Base-by-base conservation (phyloP, 2,797 vertebrate genomes). In the Gambelia wislizenii region DNA sequence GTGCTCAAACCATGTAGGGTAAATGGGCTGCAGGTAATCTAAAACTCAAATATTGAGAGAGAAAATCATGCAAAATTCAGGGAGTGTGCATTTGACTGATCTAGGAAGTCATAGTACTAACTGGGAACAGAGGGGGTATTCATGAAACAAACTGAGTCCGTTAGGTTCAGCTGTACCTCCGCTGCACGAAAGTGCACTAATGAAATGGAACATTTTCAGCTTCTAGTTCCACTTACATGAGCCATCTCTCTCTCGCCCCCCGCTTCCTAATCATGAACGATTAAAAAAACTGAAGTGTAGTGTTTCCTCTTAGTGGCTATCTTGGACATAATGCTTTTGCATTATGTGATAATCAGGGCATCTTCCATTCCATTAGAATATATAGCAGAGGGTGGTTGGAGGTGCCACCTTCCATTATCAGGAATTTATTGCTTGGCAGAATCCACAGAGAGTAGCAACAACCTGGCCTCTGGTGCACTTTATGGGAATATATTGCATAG, bases 301-400 rank as follows among this genome's bases (percentile, higher is more conserved):
- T 92, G 75, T 92, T 94, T 92, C 91, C 94, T 95, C 95, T 92
- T 76, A 93, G 77, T 94, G 80, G 86, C 89, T 95, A 89, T 95
- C 95, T 93, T 83, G 90, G 85, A 93, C 74, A 91, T 90, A 96
- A 95, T 92, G 77, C 44, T 84, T 91, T 94, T 95, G 85, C 87
- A 92, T 93, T 96, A 96, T 89, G 89, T 94, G 94, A 93, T 96
- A 96, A 97, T 97, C 93, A 96, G 93, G 84, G 93, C 91, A 93
- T 95, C 93, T 94, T 89, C 84, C 84, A 79, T 86, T 96, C 95
- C 94, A 89, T 89, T 89, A 69, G 83, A 89, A 86, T 94, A 85
- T 92, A 86, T 84, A 74, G 27, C n/a, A 85, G 91, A 39, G 64
- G 93, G 74, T 85, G 69, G n/a, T 79, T 84, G 30, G 44, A 90